Evolutionary conservation across 2,113 vertebrate species (phyloP), one percentile per base, ranked within the genome.

Genomic region (Anser cygnoides): DNA sequence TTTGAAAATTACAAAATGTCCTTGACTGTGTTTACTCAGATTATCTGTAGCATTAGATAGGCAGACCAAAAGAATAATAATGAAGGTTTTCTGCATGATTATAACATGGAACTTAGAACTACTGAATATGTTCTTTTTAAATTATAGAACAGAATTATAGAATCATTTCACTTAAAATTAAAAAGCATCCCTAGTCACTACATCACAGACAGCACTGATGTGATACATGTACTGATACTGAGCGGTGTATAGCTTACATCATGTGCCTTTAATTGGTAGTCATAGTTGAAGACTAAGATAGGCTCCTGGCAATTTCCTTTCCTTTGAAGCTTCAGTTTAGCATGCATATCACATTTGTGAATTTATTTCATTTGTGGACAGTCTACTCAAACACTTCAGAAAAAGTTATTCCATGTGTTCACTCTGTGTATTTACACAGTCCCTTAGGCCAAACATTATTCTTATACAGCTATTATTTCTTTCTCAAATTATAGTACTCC

Each of bases 281-380:
- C 25, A 11, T 6, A 62, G 20, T 0, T 57, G 70, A 55, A 75
- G 66, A 41, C 4, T 9, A 26, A 82, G 12, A 70, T 11, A 43
- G 46, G 59, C 39, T 19, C 13, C n/a, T 55, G 7, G 19, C 35
- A 35, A 10, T 26, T 44, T 58, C 26, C 7, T 62, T 74, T 87
- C 39, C 75, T 46, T 39, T 52, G 35, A 71, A 75, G 6, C 7
- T n/a, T 10, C 29, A 84, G 3, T 50, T 59, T 37, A n/a, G 18
- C 46, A 50, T 0, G 1, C 29, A 3, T 5, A 59, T 8, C n/a
- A 37, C 50, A 63, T 31, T 0, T 8, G n/a, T 3, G 71, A 58
- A 55, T n/a, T 71, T 62, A 23, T 68, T 92, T 57, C 19, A 31
- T 37, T 33, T 82, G 28, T 11, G 16, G 43, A 33, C 12, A 41